A percentile compares a stretch with the other conserved stretches of the same genome.
phyloP scores from a whole-genome alignment of 2,797 vertebrate species.

The Crax fasciolata region DNA sequence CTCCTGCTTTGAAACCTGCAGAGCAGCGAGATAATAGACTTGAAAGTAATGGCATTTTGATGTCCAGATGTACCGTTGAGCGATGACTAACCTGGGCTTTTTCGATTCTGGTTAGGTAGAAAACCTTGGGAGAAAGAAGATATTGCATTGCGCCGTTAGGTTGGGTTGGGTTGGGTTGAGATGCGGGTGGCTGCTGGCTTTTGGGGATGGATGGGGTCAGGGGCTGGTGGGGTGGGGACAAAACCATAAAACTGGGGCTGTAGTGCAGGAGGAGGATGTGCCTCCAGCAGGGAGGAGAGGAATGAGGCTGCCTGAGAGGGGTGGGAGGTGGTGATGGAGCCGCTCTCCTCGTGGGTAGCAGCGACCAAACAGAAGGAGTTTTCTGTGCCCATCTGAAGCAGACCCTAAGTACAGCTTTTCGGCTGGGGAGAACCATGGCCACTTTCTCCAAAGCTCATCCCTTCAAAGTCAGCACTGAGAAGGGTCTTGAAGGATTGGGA shows the following conservation, averaged over 20 bases:
- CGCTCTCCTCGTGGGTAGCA: not conserved
- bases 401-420: not conserved
- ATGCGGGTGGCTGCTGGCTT: not conserved
- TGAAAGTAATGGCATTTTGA: conserved; percentile 60
- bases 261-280: too few relatives aligned
- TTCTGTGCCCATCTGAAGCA: not conserved
- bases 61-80: conserved; percentile 15
- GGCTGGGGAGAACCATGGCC: not conserved
- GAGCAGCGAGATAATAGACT: conserved; percentile 48
- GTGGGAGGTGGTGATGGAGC: too few relatives aligned
- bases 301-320: too few relatives aligned
- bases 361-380: not conserved
- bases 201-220: not conserved
- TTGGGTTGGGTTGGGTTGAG: not conserved
- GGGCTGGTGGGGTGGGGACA: too few relatives aligned
- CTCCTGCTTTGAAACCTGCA: conserved; percentile 69
- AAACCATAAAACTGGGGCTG: not conserved
- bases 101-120: not conserved
- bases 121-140: not conserved
- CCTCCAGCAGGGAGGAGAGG: too few relatives aligned
- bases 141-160: not conserved
- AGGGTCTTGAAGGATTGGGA: not conserved
- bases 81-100: conserved; percentile 45
- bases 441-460: not conserved
- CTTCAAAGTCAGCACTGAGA: not conserved